A percentile compares a stretch with the other conserved stretches of the same genome.
Conservation (phyloP, 2,888 invertebrate species). For the Yponomeuta cagnagella region DNA sequence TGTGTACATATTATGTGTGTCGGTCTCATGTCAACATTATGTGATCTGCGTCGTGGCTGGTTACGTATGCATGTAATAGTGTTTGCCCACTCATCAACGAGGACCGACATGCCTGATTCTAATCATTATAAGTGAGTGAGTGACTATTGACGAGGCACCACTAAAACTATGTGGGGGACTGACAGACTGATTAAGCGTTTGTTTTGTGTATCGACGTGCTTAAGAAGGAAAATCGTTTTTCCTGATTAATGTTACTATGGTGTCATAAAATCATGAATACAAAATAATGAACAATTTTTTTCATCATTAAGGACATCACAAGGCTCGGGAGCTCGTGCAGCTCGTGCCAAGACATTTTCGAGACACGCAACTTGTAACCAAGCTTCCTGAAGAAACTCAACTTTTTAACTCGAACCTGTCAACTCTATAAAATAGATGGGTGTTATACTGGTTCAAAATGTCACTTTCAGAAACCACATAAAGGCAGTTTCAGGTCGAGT, state of each 20-base stretch:
- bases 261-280: neutral
- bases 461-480: no score
- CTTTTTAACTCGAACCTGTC: no score
- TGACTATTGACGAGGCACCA: neutral
- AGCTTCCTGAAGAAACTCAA: no score
- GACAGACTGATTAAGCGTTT: neutral
- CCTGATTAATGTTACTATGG: neutral
- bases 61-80: neutral
- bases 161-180: neutral
- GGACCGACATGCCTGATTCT: neutral
- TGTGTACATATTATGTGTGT: neutral
- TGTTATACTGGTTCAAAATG: no score
- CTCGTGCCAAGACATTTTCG: no score
- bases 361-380: no score
- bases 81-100: neutral
- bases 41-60: neutral
- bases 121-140: constrained; percentile 1
- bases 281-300: no score
- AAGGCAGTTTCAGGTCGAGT: no score
- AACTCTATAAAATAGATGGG: no score
- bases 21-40: neutral
- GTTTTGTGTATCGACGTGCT: neutral
- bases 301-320: no score
- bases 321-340: no score
- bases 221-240: neutral